Base-by-base conservation (phyloP, 2,888 invertebrate species). In the Lasiommata megera region DNA sequence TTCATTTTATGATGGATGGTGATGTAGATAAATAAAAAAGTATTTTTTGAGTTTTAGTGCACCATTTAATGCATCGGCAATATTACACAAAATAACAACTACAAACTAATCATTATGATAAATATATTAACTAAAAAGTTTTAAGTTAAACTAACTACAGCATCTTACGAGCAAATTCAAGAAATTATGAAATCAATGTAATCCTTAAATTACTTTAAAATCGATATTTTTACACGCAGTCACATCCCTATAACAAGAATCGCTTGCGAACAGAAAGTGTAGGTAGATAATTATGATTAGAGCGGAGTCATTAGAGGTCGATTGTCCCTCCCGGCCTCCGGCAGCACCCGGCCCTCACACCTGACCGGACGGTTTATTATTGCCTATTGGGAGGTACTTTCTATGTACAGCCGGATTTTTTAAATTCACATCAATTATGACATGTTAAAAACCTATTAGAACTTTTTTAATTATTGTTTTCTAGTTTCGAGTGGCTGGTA, bases 271-370 rank as follows among this genome's bases (percentile, higher is more conserved):
- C 82, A 83, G 83, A 88, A 86, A 89, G 88, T 88, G 86, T 88
- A 84, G 87, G 80, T 84, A 81, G 88, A 85, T 90, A 90, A 90
- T 89, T 83, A 88, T 88, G 83, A 88, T 84, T 84, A 83, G 83
- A 82, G 34, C 53, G 41, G 83, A 80, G 87, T 90, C 88, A 90
- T 89, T 89, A 89, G 87, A 79, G 76, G 72, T 66, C 89, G 88
- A 89, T 90, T 90, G 89, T 88, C 82, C 65, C 63, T 28, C 57
- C 58, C 44, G 14, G 58, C 63, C 54, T 53, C 61, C 56, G 58
- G 54, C 58, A 56, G 29, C 65, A 72, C 69, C 71, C 70, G 72
- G 58, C 57, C 62, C 69, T 77, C 80, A 77, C 84, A 84, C 85
- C 85, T 85, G 82, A 84, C 77, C 80, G 75, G 73, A 69, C 76